Conservation (phyloP, 2,797 vertebrate genomes). For the Anguilla marmorata region DNA sequence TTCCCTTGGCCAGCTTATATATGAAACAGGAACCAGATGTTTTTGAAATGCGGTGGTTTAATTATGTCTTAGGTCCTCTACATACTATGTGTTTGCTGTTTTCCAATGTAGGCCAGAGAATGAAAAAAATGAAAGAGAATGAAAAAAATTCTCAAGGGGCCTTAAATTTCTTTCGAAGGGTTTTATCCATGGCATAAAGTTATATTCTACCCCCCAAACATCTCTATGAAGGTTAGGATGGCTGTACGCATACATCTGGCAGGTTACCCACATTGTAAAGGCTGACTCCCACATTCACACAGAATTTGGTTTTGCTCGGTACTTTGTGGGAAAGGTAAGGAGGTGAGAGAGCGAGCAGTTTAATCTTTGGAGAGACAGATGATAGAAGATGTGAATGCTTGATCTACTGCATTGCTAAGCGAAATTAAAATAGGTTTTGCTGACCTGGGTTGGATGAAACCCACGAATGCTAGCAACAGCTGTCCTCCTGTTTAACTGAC, state of each 20-base stretch:
- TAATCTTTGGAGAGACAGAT: background rate
- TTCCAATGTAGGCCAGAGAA: background rate
- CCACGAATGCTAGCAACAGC: background rate
- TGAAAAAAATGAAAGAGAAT: background rate
- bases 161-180: background rate
- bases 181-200: background rate
- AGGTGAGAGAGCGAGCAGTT: background rate
- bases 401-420: background rate
- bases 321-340: background rate
- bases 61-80: background rate
- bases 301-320: background rate
- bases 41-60: conserved; percentile 1
- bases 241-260: background rate
- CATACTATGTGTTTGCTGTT: background rate
- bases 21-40: conserved; percentile 12
- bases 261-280: background rate
- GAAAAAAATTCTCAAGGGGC: background rate
- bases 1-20: conserved; percentile 5
- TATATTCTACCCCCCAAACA: background rate
- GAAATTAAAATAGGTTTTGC: background rate
- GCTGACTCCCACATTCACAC: background rate
- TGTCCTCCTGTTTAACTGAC: background rate
- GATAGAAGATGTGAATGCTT: background rate
- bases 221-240: background rate
- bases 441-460: background rate